Percentiles rank a stretch among this genome's conserved stretches.
Conservation (phyloP, 2,113 vertebrate species). For the Paedocypris sp. region DNA sequence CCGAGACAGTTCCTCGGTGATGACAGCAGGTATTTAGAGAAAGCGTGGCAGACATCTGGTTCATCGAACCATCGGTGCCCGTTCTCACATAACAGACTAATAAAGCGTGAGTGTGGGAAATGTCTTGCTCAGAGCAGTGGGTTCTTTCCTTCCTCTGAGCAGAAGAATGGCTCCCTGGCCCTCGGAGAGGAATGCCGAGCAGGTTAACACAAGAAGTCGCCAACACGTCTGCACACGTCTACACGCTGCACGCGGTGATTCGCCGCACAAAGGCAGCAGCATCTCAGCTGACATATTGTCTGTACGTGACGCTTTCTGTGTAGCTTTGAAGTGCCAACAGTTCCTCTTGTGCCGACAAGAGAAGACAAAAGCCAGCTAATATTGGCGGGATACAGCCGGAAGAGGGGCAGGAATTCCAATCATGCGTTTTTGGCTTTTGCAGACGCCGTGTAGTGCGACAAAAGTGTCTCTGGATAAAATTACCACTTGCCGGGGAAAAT, state of each 20-base stretch:
- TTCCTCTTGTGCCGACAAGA: constrained; percentile 14
- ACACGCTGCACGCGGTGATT: constrained; percentile 25
- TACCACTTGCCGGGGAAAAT: background rate
- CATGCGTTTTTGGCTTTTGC: background rate
- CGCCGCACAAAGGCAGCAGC: constrained; percentile 40
- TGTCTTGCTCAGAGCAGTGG: constrained; percentile 24
- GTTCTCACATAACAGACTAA: constrained; percentile 21
- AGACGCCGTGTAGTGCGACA: background rate
- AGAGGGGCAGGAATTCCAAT: constrained; percentile 16
- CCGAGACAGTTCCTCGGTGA: constrained; percentile 8
- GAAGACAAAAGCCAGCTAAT: constrained; percentile 30
- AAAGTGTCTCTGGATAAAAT: background rate
- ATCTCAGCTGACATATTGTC: constrained; percentile 42
- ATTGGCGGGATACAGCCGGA: constrained; percentile 33
- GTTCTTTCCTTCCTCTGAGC: constrained; percentile 13
- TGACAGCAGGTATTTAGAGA: constrained; percentile 1
- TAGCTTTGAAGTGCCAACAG: constrained; percentile 43
- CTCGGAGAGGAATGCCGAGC: constrained; percentile 52
- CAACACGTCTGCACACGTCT: constrained; percentile 49
- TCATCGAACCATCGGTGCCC: constrained; percentile 24
- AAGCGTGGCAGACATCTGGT: constrained; percentile 32
- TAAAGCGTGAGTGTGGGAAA: constrained; percentile 7
- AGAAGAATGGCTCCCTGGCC: constrained; percentile 19
- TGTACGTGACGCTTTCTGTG: constrained; percentile 33
- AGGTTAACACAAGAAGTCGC: constrained; percentile 59